Base-by-base conservation (phyloP, 2,113 vertebrate genomes). In the Ursus arctos region DNA sequence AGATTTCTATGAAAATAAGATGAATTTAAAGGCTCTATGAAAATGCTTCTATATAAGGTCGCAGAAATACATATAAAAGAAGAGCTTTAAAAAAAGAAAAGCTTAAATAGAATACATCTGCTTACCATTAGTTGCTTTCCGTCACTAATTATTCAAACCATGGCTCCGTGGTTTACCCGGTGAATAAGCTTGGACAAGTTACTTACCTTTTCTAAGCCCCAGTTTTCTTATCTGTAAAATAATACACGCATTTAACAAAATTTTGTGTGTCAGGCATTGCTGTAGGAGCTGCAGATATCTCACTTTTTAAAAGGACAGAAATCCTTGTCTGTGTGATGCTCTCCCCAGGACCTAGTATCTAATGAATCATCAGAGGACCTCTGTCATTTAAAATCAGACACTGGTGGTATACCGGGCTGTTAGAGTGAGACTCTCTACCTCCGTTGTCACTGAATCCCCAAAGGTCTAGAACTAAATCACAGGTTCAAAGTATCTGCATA, bases 221-320 rank as follows among this genome's bases (percentile, higher is more conserved):
- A 47, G 3, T 59, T 95, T 95, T 86, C 40, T 92, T 63, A 79
- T 69, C 28, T 97, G 65, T 80, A 74, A 92, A 95, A 81, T 76
- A 49, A 16, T 65, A 33, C 19, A 28, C 71, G 13, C 22, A 76
- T 53, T 67, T 88, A 63, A 83, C 11, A 65, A 92, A 63, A 71
- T 65, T 31, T 74, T 93, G 3, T 13, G 6, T 51, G 18, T 24
- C 40, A 85, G 13, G 16, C 81, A 24, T 80, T 87, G 21, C 47
- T 87, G 55, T 89, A 28, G 31, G 57, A 26, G 11, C 26, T 61
- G 12, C 18, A 4, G 24, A 47, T 65, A n/a, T 0, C 90, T 15
- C 18, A 33, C 26, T 26, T 94, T 43, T 55, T 2, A 81, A 92
- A 77, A 91, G 16, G 6, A 67, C 7, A 82, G 33, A 71, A 65